Evolutionary conservation across 2,113 vertebrate species (phyloP), one percentile per base, ranked within the genome.

Genomic region (Ifrita kowaldi): DNA sequence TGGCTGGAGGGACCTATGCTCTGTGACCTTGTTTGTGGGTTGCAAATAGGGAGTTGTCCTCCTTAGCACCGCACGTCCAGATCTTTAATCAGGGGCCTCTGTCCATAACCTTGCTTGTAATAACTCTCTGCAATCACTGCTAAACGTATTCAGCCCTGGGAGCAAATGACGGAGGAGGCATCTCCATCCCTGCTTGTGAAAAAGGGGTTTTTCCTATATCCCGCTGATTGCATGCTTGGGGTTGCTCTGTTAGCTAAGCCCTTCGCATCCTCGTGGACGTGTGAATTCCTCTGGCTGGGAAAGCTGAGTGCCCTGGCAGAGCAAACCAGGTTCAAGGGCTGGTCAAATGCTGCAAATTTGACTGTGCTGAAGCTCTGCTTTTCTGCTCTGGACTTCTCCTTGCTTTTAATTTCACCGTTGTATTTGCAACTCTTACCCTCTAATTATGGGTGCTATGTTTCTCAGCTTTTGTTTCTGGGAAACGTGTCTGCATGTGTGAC

Each of bases 151-250:
- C 69, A 87, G 23, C 35, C 32, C 46, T 41, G 59, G 79, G n/a
- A 94, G 24, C 33, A 69, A 33, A 62, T 11, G 59, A 30, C 32
- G 70, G 21, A 37, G 41, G 44, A 79, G 21, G n/a, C 4, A 3
- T 62, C n/a, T 87, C 64, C 55, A n/a, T 41, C 55, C 46, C 37
- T 19, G 12, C 17, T 62, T 3, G 15, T 70, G 69, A 63, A n/a
- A 71, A 80, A 60, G 28, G 49, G 57, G 1, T 12, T 80, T 39
- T 64, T 20, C 21, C 32, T 10, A 2, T 1, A 6, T 33, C 50
- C 85, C 0, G 0, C 37, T 2, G 3, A 10, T 19, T 44, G 53
- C 0, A 0, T 71, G 57, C 53, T 80, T 28, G 6, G 39, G 26
- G 16, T 69, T 47, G 4, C 8, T 81, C 22, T 35, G 6, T 28